Percentiles rank a stretch among this genome's conserved stretches.
Conservation (phyloP, 2,888 invertebrate genomes). For the Cryptophagus acutangulus region DNA sequence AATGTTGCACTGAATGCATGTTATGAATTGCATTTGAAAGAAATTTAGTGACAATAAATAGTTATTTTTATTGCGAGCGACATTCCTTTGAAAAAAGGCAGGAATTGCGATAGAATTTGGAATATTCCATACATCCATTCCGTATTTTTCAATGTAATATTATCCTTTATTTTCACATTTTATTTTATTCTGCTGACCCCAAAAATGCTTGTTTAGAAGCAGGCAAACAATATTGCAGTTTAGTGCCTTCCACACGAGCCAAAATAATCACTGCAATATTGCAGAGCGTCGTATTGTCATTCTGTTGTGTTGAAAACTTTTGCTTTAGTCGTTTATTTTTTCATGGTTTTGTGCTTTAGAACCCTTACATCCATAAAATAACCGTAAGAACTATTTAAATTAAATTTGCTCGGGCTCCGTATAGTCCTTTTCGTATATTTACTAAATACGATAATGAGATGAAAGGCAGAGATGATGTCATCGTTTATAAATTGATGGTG, state of each 20-base stretch:
- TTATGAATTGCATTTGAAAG: no score
- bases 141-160: not conserved
- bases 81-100: no score
- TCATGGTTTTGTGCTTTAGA: not conserved
- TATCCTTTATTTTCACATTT: conserved; percentile 4
- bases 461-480: no score
- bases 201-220: conserved; percentile 16
- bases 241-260: conserved; percentile 38
- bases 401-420: not conserved
- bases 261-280: conserved; percentile 41
- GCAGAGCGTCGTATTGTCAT: conserved; percentile 34
- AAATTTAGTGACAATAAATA: no score
- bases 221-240: conserved; percentile 28
- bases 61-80: no score
- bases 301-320: conserved; percentile 17
- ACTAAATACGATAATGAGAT: no score
- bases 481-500: no score
- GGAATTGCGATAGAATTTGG: no score
- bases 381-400: not conserved
- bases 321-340: conserved; percentile 9
- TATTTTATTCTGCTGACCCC: conserved; percentile 15
- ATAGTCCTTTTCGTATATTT: no score
- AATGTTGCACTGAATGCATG: no score
- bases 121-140: no score
- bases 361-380: not conserved